A percentile compares a stretch with the other conserved stretches of the same genome.
Evolutionary conservation across 2,888 invertebrate species (phyloP).

Genomic region (Ariolimax columbianus): DNA sequence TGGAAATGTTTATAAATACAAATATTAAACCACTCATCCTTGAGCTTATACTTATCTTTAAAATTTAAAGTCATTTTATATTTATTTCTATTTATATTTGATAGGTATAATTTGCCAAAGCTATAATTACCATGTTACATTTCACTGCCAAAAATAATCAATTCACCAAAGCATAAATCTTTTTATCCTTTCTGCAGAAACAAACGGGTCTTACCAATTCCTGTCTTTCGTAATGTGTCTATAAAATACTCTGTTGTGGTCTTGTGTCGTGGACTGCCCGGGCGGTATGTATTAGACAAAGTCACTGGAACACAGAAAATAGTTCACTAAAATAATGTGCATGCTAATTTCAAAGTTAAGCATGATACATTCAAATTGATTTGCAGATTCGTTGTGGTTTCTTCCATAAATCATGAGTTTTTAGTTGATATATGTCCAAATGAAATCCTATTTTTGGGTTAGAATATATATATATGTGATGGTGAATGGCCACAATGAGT

Average conservation of each 20-base stretch:
- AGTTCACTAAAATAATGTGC: neutral
- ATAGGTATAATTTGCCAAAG: neutral
- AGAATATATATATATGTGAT: too few relatives aligned
- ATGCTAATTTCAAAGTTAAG: too few relatives aligned
- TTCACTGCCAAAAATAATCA: neutral
- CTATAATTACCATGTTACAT: neutral
- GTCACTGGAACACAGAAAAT: slow-evolving; percentile 57
- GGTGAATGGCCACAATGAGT: too few relatives aligned
- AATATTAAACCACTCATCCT: neutral
- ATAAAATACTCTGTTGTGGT: slow-evolving; percentile 74
- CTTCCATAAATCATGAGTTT: too few relatives aligned
- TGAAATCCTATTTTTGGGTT: too few relatives aligned
- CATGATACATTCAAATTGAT: too few relatives aligned
- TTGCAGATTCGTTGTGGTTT: too few relatives aligned
- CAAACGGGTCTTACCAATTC: slow-evolving; percentile 61
- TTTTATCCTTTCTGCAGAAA: neutral
- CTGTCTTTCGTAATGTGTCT: slow-evolving; percentile 72
- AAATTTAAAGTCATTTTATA: neutral
- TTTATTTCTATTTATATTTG: neutral
- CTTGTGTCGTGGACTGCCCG: slow-evolving; percentile 70
- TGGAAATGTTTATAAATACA: too few relatives aligned
- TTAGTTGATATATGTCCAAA: too few relatives aligned
- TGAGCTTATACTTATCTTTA: neutral
- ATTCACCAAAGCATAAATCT: neutral
- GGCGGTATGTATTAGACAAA: slow-evolving; percentile 58